These are phyloP conservation scores for Macrochelys suwanniensis DNA, from an alignment of 2,797 vertebrate species.

Conservation along the genomic window DNA sequence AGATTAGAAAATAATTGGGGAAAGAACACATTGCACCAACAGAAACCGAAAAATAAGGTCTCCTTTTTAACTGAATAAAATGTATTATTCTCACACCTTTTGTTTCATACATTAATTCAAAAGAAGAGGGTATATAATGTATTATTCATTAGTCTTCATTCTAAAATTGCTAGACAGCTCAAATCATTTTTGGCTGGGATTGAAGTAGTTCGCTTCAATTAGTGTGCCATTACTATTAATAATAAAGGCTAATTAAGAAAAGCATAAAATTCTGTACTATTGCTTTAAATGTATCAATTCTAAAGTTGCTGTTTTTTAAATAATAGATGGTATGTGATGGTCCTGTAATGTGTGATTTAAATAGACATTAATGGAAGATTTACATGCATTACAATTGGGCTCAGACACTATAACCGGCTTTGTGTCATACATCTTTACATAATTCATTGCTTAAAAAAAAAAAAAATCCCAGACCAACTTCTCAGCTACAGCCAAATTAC, in stretches of 20 bases:
- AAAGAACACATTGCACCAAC: rapidly evolving
- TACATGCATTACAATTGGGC: not conserved
- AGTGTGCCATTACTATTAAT: not conserved
- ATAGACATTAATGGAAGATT: not conserved
- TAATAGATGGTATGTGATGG: not conserved
- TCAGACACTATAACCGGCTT: not conserved
- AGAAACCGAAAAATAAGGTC: rapidly evolving
- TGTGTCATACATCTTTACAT: not conserved
- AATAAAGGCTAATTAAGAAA: not conserved
- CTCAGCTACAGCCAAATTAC: not conserved
- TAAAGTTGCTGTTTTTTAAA: not conserved
- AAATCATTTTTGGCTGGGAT: not conserved
- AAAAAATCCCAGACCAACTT: not conserved
- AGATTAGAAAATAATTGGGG: not conserved
- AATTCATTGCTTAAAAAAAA: conserved; percentile 12
- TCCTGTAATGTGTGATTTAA: not conserved
- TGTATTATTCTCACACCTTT: not conserved
- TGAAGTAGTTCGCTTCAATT: not conserved
- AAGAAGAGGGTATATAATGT: not conserved
- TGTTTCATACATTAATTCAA: not conserved
- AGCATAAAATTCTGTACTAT: not conserved
- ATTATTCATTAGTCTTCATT: not conserved
- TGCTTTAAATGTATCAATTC: not conserved
- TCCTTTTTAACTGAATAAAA: not conserved
- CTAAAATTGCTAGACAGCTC: not conserved